Base-by-base conservation (phyloP, 92 coral and sea anemone species). In the Paramuricea clavata region DNA sequence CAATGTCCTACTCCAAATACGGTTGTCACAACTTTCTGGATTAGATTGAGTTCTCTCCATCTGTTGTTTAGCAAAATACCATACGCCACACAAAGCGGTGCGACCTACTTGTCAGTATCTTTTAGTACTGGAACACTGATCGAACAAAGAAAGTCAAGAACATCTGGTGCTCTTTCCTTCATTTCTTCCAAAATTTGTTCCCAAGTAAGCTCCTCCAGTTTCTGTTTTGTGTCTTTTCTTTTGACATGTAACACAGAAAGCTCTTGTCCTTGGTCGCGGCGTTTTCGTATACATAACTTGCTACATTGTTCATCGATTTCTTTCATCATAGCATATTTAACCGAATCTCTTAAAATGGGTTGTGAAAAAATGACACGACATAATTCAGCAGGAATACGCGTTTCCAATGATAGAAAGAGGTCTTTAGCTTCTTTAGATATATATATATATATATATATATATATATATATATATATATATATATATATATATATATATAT, bases 1-100 rank as follows among this genome's bases (percentile, higher is more conserved):
- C 85, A 72, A 77, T 87, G 88, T 16, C 93, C 93, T 34, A 78
- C 79, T 4, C 91, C 93, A 75, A 88, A 64, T 19, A 85, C 13
- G 22, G 65, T 44, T 10, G 91, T 78, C 16, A 56, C 57, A 6
- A 91, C 4, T 34, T 91, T 83, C 9, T 83, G 89, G 23, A 84
- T 67, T 1, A 87, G 61, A 59, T 72, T 69, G 17, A 91, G 72
- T 56, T 91, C 87, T 57, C 67, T 54, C 71, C 72, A 42, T 69
- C 94, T 39, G 27, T 67, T 21, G 62, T 87, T 26, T 75, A 90
- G 44, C 44, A 89, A 60, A 5, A 76, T 23, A 15, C 61, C 82
- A 61, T 73, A 86, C 43, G 86, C 86, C 6, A 65, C 68, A 47
- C 89, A 87, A 1, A 82, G 7, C 22, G 82, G 54, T 28, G 91